phyloP scores from a whole-genome alignment of 2,888 invertebrate species.

The Halictus quadricinctus region DNA sequence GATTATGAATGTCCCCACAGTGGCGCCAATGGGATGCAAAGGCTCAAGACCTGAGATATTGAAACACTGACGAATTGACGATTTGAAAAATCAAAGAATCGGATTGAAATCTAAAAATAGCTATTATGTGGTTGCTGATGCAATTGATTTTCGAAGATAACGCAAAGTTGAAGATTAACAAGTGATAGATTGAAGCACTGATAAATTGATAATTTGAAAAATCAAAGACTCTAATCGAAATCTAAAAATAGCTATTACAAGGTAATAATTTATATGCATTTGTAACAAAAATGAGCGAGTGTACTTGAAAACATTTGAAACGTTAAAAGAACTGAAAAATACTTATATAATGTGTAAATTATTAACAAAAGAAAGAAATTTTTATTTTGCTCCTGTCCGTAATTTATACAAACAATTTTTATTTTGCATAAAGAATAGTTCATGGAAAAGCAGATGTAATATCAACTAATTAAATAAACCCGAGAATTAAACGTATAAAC shows the following conservation, averaged over 20 bases:
- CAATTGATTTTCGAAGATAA: background rate
- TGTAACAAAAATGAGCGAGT: background rate
- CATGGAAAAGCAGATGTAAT: background rate
- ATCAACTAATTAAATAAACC: background rate
- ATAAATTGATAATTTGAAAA: background rate
- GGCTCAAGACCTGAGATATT: too few species aligned
- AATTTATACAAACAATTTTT: background rate
- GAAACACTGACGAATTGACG: too few species aligned
- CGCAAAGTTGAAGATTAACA: background rate
- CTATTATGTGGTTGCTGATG: background rate
- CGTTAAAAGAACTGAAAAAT: too few species aligned
- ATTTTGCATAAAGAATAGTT: background rate
- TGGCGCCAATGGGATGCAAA: background rate
- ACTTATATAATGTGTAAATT: too few species aligned
- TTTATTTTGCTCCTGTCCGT: background rate
- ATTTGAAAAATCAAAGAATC: background rate
- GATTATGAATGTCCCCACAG: background rate
- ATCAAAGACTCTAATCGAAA: background rate
- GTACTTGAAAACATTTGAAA: background rate
- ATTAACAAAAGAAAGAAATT: too few species aligned
- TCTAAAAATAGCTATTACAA: background rate
- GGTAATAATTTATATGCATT: background rate
- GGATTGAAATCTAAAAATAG: background rate
- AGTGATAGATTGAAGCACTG: background rate
- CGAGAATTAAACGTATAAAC: background rate